Evolutionary conservation across 2,888 invertebrate genomes (phyloP).

Genomic region (Schrankia costaestrigalis): DNA sequence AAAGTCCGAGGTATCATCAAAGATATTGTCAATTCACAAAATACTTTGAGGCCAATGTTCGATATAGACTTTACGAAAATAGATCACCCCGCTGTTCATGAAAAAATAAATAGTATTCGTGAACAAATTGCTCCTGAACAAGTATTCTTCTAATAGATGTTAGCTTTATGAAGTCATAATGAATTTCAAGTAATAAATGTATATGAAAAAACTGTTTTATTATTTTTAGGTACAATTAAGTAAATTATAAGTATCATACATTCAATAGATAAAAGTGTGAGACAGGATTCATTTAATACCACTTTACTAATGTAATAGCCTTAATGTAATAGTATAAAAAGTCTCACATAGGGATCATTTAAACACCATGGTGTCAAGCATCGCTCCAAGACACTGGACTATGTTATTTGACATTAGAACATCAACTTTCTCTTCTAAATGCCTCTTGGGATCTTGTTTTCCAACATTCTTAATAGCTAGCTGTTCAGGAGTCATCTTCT

Average conservation of each 20-base stretch:
- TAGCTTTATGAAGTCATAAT: background rate
- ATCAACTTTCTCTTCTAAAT: slow-evolving; percentile 99
- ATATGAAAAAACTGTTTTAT: slow-evolving; percentile 51
- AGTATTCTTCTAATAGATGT: slow-evolving; percentile 52
- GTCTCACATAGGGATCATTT: slow-evolving; percentile 59
- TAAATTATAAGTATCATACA: slow-evolving; percentile 64
- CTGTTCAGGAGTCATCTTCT: slow-evolving; percentile 99
- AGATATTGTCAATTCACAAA: slow-evolving; percentile 55
- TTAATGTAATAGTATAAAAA: slow-evolving; percentile 47
- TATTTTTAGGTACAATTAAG: slow-evolving; percentile 56
- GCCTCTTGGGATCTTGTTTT: slow-evolving; percentile 99
- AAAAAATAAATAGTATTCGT: slow-evolving; percentile 45
- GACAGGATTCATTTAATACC: slow-evolving; percentile 53
- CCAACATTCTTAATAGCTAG: slow-evolving; percentile 99
- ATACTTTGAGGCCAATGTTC: slow-evolving; percentile 55
- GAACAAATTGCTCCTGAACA: slow-evolving; percentile 59
- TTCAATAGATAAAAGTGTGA: slow-evolving; percentile 47
- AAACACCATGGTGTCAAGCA: slow-evolving; percentile 88
- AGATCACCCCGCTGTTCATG: slow-evolving; percentile 48
- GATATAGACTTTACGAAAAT: slow-evolving; percentile 57
- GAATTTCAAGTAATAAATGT: slow-evolving; percentile 36
- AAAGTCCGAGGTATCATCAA: slow-evolving; percentile 57
- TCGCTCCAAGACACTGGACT: slow-evolving; percentile 97
- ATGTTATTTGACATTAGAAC: slow-evolving; percentile 98
- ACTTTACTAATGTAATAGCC: slow-evolving; percentile 51